A percentile compares a stretch with the other conserved stretches of the same genome.
These are phyloP conservation scores for Calyptommatus sinebrachiatus DNA, from an alignment of 2,113 vertebrate species.

Conservation along the genomic window DNA sequence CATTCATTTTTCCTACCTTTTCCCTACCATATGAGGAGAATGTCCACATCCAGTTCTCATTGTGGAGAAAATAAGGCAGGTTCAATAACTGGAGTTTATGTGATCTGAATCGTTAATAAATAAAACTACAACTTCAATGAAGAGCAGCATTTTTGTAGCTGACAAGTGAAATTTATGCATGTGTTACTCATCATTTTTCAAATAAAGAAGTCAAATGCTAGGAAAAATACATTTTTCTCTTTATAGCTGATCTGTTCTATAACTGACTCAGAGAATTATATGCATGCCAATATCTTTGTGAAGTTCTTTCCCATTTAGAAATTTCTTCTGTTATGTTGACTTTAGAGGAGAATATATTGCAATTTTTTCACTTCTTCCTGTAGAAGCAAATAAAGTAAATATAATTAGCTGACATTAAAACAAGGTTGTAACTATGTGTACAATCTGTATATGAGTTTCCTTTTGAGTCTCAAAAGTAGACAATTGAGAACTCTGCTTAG, in stretches of 20 bases:
- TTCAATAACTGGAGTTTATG: not conserved
- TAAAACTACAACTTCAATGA: not conserved
- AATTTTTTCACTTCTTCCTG: conserved; percentile 41
- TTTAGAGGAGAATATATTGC: conserved; percentile 10
- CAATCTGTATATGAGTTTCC: not conserved
- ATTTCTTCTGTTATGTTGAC: conserved; percentile 19
- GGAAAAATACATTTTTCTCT: not conserved
- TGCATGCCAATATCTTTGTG: conserved; percentile 30
- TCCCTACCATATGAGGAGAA: not conserved
- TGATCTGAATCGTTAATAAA: not conserved
- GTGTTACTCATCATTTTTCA: not conserved
- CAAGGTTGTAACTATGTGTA: not conserved
- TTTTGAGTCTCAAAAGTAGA: not conserved
- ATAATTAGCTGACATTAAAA: not conserved
- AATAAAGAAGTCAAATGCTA: not conserved
- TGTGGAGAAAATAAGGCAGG: not conserved
- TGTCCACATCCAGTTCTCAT: not conserved
- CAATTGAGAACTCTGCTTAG: not conserved
- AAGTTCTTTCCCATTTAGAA: conserved; percentile 15
- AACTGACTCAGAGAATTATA: conserved; percentile 19
- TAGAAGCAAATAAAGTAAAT: conserved; percentile 29
- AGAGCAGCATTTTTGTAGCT: not conserved
- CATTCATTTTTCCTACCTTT: not conserved
- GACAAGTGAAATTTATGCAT: not conserved
- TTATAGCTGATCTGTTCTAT: no score